Conservation (phyloP, 2,888 invertebrate species). For the Drosophila austrosaltans region DNA sequence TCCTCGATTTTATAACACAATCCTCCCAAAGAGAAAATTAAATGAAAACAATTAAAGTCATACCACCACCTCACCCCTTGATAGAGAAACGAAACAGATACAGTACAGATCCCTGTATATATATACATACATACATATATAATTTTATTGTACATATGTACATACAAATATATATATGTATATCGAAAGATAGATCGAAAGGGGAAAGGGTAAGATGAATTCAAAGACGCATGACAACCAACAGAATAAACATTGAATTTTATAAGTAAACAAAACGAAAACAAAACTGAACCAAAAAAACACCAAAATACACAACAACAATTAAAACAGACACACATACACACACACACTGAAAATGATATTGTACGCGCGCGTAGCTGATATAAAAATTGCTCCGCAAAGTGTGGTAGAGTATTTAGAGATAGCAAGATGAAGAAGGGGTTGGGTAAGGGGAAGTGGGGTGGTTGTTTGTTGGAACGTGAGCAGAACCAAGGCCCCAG, state of each 20-base stretch:
- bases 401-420: slow-evolving; percentile 8
- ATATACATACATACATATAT: background rate
- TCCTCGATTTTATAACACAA: too few relatives aligned
- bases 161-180: background rate
- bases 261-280: slow-evolving; percentile 60
- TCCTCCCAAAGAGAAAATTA: too few relatives aligned
- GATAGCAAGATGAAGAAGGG: background rate
- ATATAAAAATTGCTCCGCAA: slow-evolving; percentile 38
- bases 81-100: background rate
- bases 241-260: slow-evolving; percentile 66
- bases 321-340: slow-evolving; percentile 19
- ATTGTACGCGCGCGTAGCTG: slow-evolving; percentile 60
- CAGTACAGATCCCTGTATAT: background rate
- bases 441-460: background rate
- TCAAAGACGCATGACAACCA: slow-evolving; percentile 42
- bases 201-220: slow-evolving; percentile 17
- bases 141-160: background rate
- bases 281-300: slow-evolving; percentile 20
- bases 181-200: background rate
- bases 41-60: too few relatives aligned
- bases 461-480: background rate
- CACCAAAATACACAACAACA: background rate
- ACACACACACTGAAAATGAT: slow-evolving; percentile 35
- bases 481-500: slow-evolving; percentile 3
- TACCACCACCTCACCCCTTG: too few relatives aligned